Conservation (phyloP, 2,888 invertebrate genomes). For the Agrochola macilenta region DNA sequence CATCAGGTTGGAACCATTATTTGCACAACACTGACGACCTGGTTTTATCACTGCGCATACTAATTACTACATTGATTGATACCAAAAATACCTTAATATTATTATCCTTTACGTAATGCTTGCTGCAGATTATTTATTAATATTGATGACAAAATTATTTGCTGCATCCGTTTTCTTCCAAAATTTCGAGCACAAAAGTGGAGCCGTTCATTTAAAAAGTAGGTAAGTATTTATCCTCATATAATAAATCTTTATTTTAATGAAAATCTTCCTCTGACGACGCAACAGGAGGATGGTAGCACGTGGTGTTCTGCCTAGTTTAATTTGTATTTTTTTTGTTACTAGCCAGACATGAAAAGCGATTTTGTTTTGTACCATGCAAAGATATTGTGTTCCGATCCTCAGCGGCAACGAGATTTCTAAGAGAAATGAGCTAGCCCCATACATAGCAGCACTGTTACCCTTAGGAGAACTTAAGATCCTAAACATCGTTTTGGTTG, state of each 20-base stretch:
- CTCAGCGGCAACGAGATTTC: not conserved
- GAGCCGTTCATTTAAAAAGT: not conserved
- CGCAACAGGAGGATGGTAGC: not conserved
- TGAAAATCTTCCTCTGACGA: not conserved
- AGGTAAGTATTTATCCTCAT: not conserved
- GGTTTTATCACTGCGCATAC: not conserved
- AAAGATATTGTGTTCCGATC: not conserved
- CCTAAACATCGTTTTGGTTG: not conserved
- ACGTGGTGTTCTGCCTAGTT: not conserved
- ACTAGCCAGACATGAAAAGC: not conserved
- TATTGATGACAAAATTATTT: not conserved
- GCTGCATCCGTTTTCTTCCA: not conserved
- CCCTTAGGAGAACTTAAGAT: not conserved
- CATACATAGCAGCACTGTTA: not conserved
- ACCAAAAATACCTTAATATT: too few relatives aligned
- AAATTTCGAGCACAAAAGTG: not conserved
- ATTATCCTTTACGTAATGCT: not conserved
- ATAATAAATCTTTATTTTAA: not conserved
- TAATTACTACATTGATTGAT: too few relatives aligned
- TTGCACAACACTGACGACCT: too few relatives aligned
- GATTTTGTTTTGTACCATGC: not conserved
- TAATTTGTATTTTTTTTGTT: not conserved
- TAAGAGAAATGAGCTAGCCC: not conserved
- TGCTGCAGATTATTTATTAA: not conserved
- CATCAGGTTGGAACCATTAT: too few relatives aligned